Evolutionary conservation across 2,797 vertebrate species (phyloP), one percentile per base, ranked within the genome.

Genomic region (Pteropus rufus): DNA sequence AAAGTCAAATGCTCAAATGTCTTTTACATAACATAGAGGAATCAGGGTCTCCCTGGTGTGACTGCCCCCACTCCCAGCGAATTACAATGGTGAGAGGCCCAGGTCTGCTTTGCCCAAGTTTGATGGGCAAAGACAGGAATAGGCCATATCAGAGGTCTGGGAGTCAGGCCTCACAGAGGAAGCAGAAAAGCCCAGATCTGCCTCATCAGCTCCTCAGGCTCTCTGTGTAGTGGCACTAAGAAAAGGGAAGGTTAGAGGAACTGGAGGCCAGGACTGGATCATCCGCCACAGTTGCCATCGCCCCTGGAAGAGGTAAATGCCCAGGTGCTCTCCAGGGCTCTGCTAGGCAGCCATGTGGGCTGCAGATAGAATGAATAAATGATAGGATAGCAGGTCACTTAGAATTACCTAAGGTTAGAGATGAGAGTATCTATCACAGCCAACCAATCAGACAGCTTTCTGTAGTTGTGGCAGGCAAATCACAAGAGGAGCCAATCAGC

Each of bases 61-160:
- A 26, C 36, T 16, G 15, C 49, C 49, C 49, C 49, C 4, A 49
- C 15, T 18, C 49, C 15, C 49, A 49, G 1, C 49, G 5, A 18
- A 49, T 49, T 49, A 49, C 49, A 49, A 49, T 49, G 49, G 49
- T 49, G 15, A 49, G 49, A 49, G 49, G 21, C 24, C 21, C 41
- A 6, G 41, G 5, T 75, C 44, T 67, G 10, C 18, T 90, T 41
- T 62, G 65, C 39, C 62, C n/a, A 64, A 69, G 10, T 14, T 12
- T 29, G 0, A 0, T 4, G 15, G 18, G 19, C 58, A 64, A 69
- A 36, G 34, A 46, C 7, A 39, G 21, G 14, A 24, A 7, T 3
- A 56, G 12, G 21, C 34, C 15, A 12, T 18, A 2, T 49, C 29
- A 72, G 52, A 31, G 54, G 31, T 52, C 34, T 60, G 10, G 5